Percentiles rank a stretch among this genome's conserved stretches.
These are phyloP conservation scores for Microctonus aethiopoides DNA, from an alignment of 2,888 invertebrate genomes.

Conservation along the genomic window DNA sequence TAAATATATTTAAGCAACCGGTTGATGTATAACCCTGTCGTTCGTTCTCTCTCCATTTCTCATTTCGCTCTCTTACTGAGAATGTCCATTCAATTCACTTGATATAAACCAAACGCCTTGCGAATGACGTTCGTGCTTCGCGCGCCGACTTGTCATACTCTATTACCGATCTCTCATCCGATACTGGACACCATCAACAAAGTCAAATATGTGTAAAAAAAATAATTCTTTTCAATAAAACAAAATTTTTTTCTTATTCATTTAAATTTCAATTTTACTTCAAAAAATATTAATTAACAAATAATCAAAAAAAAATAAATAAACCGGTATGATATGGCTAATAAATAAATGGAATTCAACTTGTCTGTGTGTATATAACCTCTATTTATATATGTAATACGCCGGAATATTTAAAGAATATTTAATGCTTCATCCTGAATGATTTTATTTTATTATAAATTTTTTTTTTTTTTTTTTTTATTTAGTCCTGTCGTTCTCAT, in stretches of 20 bases:
- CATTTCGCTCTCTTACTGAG: slow-evolving; percentile 3
- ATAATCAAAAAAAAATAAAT: not conserved
- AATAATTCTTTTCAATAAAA: too few relatives aligned
- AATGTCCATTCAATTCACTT: slow-evolving; percentile 43
- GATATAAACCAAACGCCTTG: slow-evolving; percentile 36
- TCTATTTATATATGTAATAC: not conserved
- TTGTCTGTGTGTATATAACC: not conserved
- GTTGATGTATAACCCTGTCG: slow-evolving; percentile 10
- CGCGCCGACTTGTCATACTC: slow-evolving; percentile 40
- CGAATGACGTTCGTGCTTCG: slow-evolving; percentile 39
- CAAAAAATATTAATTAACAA: not conserved
- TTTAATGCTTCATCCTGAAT: not conserved
- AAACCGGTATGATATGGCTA: not conserved
- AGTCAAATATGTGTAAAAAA: not conserved
- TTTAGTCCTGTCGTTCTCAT: not conserved
- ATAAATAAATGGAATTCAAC: not conserved
- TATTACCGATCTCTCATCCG: slow-evolving; percentile 42
- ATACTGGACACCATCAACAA: slow-evolving; percentile 39
- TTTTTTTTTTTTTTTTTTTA: not conserved
- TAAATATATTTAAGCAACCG: slow-evolving; percentile 8
- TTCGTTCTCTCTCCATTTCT: slow-evolving; percentile 14
- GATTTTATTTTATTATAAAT: not conserved
- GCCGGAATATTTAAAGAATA: not conserved
- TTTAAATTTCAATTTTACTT: not conserved
- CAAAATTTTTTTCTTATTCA: slow-evolving; percentile 31